A percentile compares a stretch with the other conserved stretches of the same genome.
These are phyloP conservation scores for Neoitamus cyanurus DNA, from an alignment of 2,888 invertebrate genomes.

Conservation along the genomic window DNA sequence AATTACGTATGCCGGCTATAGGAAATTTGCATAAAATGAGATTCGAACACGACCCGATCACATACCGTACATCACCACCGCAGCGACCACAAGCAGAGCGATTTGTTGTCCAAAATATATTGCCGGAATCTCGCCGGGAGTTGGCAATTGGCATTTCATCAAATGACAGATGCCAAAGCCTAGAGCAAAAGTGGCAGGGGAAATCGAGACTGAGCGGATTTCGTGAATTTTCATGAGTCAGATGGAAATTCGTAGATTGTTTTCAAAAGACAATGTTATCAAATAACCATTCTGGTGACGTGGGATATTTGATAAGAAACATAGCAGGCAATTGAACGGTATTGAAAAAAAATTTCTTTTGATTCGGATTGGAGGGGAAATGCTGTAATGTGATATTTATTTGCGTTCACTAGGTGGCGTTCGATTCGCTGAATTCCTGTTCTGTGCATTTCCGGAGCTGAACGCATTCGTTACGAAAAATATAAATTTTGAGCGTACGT, in stretches of 20 bases:
- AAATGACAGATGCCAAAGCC: neutral
- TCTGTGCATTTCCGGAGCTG: neutral
- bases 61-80: neutral
- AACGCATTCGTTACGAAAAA: no score
- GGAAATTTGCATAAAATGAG: slow-evolving; percentile 8
- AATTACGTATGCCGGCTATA: neutral
- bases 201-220: neutral
- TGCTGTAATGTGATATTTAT: neutral
- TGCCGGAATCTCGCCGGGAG: neutral
- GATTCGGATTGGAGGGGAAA: neutral
- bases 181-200: neutral
- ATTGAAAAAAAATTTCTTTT: neutral
- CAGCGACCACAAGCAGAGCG: neutral
- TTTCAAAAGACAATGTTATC: neutral
- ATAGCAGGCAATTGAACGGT: neutral
- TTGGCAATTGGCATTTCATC: neutral
- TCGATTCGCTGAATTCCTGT: neutral
- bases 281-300: neutral
- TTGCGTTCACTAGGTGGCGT: neutral
- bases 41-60: neutral
- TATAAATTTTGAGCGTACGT: no score
- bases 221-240: neutral
- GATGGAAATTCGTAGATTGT: neutral
- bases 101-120: slow-evolving; percentile 29
- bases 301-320: neutral